Evolutionary conservation across 2,888 invertebrate species (phyloP).

Genomic region (Acheta domesticus): DNA sequence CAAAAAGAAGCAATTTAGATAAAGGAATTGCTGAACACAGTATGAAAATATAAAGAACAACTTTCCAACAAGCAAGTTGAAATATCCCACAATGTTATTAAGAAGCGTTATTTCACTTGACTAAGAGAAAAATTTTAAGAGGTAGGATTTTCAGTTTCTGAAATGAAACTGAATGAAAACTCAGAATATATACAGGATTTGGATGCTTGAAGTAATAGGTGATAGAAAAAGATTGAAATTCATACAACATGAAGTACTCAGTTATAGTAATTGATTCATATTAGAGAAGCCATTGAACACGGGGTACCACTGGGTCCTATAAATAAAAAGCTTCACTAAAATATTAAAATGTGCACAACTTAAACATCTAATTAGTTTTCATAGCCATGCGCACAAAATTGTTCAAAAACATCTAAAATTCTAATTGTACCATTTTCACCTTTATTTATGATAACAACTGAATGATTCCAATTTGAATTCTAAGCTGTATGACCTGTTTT

Average conservation of each 20-base stretch:
- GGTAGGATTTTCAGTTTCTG: too few species aligned
- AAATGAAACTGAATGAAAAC: too few species aligned
- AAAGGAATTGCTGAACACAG: constrained; percentile 19
- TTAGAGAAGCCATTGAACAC: not conserved
- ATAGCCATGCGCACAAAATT: constrained; percentile 2
- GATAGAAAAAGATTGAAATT: not conserved
- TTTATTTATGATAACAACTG: constrained; percentile 2
- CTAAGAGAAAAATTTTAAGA: not conserved
- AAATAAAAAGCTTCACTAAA: not conserved
- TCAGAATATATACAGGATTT: too few species aligned
- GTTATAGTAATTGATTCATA: not conserved
- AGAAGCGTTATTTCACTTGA: not conserved
- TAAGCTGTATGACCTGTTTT: not conserved
- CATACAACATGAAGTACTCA: not conserved
- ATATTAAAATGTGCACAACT: not conserved
- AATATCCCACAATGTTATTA: constrained; percentile 1
- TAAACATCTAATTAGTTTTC: not conserved
- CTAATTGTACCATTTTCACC: not conserved
- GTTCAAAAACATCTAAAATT: not conserved
- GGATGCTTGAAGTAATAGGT: too few species aligned
- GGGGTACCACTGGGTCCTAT: not conserved
- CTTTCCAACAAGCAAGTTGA: not conserved
- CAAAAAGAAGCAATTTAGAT: constrained; percentile 23
- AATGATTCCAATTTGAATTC: not conserved
- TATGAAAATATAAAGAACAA: constrained; percentile 22